Conservation (phyloP, 2,888 invertebrate genomes). For the Lycophotia porphyrea region DNA sequence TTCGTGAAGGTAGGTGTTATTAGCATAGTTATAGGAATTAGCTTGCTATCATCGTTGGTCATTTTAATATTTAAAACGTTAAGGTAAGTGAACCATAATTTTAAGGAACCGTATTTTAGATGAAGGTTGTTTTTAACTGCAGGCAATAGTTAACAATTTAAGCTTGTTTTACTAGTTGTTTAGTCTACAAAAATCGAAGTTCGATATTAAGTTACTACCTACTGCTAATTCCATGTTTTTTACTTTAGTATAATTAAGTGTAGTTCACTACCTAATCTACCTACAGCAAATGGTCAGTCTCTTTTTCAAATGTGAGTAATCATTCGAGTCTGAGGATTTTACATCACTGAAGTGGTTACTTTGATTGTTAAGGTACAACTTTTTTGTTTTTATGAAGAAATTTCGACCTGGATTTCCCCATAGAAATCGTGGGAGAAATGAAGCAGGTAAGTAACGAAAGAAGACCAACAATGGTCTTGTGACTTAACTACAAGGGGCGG, state of each 20-base stretch:
- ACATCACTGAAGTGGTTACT: not conserved
- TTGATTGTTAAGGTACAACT: not conserved
- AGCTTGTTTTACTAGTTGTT: constrained; percentile 71
- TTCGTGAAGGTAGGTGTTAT: constrained; percentile 88
- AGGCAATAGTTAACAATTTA: constrained; percentile 73
- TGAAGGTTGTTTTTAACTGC: constrained; percentile 75
- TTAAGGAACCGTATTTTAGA: constrained; percentile 79
- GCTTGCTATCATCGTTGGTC: constrained; percentile 85
- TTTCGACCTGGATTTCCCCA: not conserved
- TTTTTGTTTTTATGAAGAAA: not conserved
- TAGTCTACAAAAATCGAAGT: constrained; percentile 62
- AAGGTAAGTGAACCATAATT: constrained; percentile 82
- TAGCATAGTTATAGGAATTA: constrained; percentile 90
- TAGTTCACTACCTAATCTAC: not conserved
- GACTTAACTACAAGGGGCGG: not conserved
- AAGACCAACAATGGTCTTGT: not conserved
- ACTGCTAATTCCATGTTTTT: constrained; percentile 4
- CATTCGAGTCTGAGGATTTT: not conserved
- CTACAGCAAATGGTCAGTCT: not conserved
- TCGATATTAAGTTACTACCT: constrained; percentile 44
- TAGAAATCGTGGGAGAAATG: not conserved
- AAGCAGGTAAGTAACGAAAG: not conserved
- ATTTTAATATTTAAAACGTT: constrained; percentile 87
- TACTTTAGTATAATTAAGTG: not conserved
- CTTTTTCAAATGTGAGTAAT: not conserved